Evolutionary conservation across 2,888 invertebrate species (phyloP), one percentile per base, ranked within the genome.

Genomic region (Ophonus ardosiacus): DNA sequence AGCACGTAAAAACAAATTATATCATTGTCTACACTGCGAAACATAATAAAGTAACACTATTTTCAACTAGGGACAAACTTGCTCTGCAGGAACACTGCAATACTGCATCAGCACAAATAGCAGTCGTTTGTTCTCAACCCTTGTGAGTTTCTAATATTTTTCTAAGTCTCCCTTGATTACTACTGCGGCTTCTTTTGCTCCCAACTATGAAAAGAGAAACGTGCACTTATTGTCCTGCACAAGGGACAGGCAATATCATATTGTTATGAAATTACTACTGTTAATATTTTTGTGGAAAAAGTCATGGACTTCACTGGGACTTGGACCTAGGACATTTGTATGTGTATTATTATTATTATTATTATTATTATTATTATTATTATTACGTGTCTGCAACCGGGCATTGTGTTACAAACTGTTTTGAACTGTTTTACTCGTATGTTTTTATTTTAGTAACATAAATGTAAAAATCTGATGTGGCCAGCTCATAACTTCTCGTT

Each of bases 81-180:
- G 13, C 31, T 0, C 68, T 68, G 63, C 63, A 21, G 63, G 8
- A 31, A 8, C 31, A 68, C 38, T 31, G 63, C 63, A 21, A 21
- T 63, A 74, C 43, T 57, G 85, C 80, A 83, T 59, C 83, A 76
- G 59, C 74, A 82, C 85, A 86, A 86, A 86, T 86, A 84, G 86
- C 85, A 74, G 84, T 84, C 86, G 86, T 86, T 86, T 85, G 86
- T 86, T 86, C 84, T 84, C 85, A 86, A 76, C 74, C 78, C 83
- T 86, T 85, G 86, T 85, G 86, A 85, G 85, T 79, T 85, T 82
- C 85, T 86, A 86, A 86, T 86, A 86, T 86, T 86, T 86, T 86
- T 85, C 81, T 76, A 85, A 76, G 83, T 81, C 65, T 38, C 68
- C 63, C 85, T 86, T 86, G 86, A 86, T 86, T 86, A 86, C 85